Conservation (phyloP, 2,113 vertebrate species). For the Cyprinus carpio region DNA sequence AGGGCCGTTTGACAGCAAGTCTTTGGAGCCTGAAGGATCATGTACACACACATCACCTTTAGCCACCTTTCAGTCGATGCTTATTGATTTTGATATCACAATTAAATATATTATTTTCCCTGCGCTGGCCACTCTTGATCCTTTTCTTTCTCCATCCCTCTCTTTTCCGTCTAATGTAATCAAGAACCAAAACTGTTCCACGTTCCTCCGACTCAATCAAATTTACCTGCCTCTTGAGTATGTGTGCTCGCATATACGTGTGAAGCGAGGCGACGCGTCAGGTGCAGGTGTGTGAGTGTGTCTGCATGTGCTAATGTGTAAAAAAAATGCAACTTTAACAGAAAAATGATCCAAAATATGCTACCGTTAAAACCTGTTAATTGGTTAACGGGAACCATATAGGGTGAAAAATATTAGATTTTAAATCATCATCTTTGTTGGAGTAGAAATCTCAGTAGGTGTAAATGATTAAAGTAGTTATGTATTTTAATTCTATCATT, state of each 20-base stretch:
- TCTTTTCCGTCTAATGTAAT: conserved; percentile 40
- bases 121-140: conserved; percentile 50
- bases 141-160: conserved; percentile 13
- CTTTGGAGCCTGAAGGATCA: conserved; percentile 65
- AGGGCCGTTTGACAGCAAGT: conserved; percentile 42
- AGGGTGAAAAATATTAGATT: neutral
- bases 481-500: no score
- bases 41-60: conserved; percentile 71
- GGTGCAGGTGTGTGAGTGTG: conserved; percentile 43
- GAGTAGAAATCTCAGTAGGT: no score
- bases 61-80: conserved; percentile 70
- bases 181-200: conserved; percentile 35
- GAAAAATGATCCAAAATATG: neutral
- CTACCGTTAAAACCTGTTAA: conserved; percentile 10
- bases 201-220: conserved; percentile 3
- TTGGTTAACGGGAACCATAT: neutral
- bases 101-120: conserved; percentile 75
- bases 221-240: neutral
- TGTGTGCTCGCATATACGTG: conserved; percentile 29
- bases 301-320: conserved; percentile 45
- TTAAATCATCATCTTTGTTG: neutral
- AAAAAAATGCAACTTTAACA: neutral
- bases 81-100: conserved; percentile 77
- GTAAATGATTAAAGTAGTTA: no score
- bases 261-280: conserved; percentile 38